Conservation (phyloP, 2,888 invertebrate species). For the Mimumesa dahlbomi region DNA sequence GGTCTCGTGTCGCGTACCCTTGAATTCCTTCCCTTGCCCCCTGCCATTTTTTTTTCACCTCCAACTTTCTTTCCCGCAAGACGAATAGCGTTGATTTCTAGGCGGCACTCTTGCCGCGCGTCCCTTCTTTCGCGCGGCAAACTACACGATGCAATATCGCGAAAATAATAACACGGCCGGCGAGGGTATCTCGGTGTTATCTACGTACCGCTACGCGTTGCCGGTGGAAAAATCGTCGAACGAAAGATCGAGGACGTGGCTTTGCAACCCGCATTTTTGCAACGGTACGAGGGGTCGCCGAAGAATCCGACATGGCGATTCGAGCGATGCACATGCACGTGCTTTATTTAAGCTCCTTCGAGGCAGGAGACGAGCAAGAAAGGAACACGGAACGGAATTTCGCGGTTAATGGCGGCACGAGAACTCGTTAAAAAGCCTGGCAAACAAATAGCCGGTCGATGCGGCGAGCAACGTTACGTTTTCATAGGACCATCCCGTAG, state of each 20-base stretch:
- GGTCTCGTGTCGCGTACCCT: constrained; percentile 42
- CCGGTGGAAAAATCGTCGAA: constrained; percentile 52
- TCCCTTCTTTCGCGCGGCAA: no score
- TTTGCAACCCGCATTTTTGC: constrained; percentile 62
- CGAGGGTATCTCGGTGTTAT: no score
- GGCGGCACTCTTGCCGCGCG: no score
- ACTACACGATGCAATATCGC: no score
- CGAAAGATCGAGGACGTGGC: constrained; percentile 49
- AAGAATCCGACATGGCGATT: constrained; percentile 78
- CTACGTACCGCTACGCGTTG: no score
- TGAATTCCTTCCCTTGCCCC: background rate
- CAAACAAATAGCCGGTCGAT: no score
- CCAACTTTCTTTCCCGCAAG: constrained; percentile 45
- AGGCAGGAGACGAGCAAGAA: constrained; percentile 66
- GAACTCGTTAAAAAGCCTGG: no score
- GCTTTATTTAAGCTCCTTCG: constrained; percentile 72
- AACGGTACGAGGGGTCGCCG: constrained; percentile 74
- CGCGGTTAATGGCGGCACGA: constrained; percentile 78
- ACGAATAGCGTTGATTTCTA: constrained; percentile 21
- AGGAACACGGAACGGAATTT: constrained; percentile 77
- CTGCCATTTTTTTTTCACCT: constrained; percentile 4
- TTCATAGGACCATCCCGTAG: no score
- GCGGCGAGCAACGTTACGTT: no score
- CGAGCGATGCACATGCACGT: constrained; percentile 64
- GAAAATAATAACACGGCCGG: no score